A percentile compares a stretch with the other conserved stretches of the same genome.
phyloP scores from a whole-genome alignment of 2,797 vertebrate genomes.

The Mormyrops boulengeri region DNA sequence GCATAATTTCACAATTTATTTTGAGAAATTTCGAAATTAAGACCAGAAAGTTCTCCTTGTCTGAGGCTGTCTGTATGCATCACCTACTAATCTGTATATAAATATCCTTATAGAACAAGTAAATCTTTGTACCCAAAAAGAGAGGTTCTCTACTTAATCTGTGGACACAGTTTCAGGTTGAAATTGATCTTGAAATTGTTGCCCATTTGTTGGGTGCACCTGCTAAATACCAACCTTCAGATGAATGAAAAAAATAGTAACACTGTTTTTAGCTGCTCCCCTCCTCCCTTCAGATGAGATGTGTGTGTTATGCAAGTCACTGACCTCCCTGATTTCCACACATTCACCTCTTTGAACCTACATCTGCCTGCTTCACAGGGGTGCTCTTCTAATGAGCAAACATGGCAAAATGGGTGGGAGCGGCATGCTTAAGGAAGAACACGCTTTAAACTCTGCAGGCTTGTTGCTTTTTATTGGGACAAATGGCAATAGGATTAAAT shows the following conservation, averaged over 20 bases:
- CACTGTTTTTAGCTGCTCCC: background rate
- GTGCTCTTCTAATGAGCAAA: background rate
- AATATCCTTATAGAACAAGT: background rate
- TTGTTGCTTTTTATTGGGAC: background rate
- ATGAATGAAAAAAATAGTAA: background rate
- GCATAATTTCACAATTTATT: background rate
- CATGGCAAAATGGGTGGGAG: background rate
- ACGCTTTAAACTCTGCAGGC: background rate
- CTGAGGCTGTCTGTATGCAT: background rate
- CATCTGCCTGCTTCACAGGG: background rate
- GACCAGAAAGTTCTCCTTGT: background rate
- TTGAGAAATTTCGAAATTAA: background rate
- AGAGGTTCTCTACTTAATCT: background rate
- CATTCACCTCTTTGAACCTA: background rate
- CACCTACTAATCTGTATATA: background rate
- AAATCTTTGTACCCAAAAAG: background rate
- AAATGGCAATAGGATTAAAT: background rate
- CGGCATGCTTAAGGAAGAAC: background rate
- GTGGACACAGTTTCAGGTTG: background rate
- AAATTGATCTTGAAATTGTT: background rate
- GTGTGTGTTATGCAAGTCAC: background rate
- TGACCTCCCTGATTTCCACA: background rate
- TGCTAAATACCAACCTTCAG: background rate
- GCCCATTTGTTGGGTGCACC: background rate
- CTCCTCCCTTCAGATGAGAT: background rate